Evolutionary conservation across 1,140 invertebrate genomes (phyloP), one percentile per base, ranked within the genome.

Genomic region (Plectus sambesii): DNA sequence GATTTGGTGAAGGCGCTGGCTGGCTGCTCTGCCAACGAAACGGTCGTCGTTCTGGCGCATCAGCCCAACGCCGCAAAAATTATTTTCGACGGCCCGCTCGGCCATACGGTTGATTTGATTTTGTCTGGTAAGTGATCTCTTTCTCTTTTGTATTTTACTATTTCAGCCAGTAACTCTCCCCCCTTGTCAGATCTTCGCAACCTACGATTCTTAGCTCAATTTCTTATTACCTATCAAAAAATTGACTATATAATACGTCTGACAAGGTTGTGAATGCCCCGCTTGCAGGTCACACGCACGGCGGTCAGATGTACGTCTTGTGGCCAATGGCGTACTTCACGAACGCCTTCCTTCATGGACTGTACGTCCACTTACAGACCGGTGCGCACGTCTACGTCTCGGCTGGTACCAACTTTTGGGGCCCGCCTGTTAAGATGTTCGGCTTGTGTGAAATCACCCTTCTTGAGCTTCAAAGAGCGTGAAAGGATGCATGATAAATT

Each of bases 341-440:
- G 1, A 54, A 54, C 17, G 52, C 47, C 5, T 54, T 51, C 30
- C 48, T 48, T 29, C 49, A 49, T 27, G 52, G 52, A 5, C 47
- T 54, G 19, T 54, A 54, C 27, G 39, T 44, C 20, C 23, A 54
- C 25, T 22, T 25, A 5, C 12, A 5, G 23, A 51, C 52, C 5
- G 47, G 43, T 4, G 43, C 47, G 5, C 39, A 51, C 17, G 52
- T 54, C 2, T 50, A 51, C 23, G 52, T 54, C 1, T 54, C 51
- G 15, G 52, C 52, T 9, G 52, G 52, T 30, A 49, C 51, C 6
- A 54, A 54, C 26, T 54, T 42, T 27, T 54, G 49, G 20, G 52
- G 52, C 1, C 52, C 52, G 2, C 52, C 52, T 8, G 41, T 54
- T 24, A 54, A 54, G 46, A 54, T 54, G 15, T 50, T 54, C 23